Evolutionary conservation across 1,140 invertebrate genomes (phyloP).

Genomic region (Orchesella cincta): DNA sequence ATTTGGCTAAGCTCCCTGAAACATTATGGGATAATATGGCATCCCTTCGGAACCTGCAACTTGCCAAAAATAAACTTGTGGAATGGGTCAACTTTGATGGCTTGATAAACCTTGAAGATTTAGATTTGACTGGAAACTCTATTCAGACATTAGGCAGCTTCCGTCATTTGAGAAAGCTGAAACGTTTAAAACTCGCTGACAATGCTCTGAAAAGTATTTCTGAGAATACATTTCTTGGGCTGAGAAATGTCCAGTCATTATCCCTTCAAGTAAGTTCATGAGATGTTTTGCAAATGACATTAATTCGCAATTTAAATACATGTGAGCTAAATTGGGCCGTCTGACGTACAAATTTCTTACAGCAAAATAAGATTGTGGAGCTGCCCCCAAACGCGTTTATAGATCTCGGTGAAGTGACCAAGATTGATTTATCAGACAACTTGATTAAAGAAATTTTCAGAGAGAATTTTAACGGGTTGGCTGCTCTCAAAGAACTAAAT

Average conservation of each 20-base stretch:
- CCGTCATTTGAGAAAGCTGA: constrained; percentile 41
- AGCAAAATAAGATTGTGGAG: constrained; percentile 67
- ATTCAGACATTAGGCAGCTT: constrained; percentile 30
- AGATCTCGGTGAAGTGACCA: constrained; percentile 54
- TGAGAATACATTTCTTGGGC: constrained; percentile 61
- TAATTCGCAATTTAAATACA: no score
- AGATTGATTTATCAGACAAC: constrained; percentile 53
- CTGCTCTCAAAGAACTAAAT: constrained; percentile 62
- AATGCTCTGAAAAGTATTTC: constrained; percentile 51
- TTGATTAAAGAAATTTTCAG: constrained; percentile 45
- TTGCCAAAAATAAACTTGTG: constrained; percentile 59
- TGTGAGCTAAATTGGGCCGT: no score
- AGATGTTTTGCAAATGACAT: no score
- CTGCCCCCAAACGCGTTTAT: constrained; percentile 62
- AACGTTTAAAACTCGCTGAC: constrained; percentile 47
- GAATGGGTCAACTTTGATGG: constrained; percentile 57
- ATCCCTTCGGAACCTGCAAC: constrained; percentile 57
- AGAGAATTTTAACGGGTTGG: constrained; percentile 60
- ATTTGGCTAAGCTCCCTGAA: constrained; percentile 63
- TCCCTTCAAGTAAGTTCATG: no score
- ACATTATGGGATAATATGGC: constrained; percentile 56
- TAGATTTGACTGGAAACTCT: constrained; percentile 60
- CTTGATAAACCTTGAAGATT: constrained; percentile 58
- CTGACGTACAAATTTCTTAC: no score
- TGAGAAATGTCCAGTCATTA: constrained; percentile 66